Evolutionary conservation across 1,140 invertebrate species (phyloP).

Genomic region (Rhagoletis zephyria): DNA sequence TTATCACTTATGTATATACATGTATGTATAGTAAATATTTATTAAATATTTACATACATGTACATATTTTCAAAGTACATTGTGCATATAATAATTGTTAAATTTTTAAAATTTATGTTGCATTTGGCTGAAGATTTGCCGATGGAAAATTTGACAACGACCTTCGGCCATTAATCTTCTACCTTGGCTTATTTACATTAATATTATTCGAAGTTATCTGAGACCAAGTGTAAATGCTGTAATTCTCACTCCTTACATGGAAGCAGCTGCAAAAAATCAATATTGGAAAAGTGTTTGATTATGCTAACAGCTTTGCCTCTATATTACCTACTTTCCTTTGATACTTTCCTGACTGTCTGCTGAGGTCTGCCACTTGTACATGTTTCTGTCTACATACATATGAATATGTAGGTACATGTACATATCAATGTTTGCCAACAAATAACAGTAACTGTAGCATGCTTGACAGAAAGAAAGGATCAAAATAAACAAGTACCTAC

Average conservation of each 20-base stretch:
- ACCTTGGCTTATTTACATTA: neutral
- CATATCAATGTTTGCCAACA: neutral
- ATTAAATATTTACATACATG: no score
- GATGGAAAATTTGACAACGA: neutral
- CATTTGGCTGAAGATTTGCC: no score
- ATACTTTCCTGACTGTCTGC: neutral
- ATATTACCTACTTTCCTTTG: neutral
- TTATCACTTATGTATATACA: no score
- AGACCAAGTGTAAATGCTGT: neutral
- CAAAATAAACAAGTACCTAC: neutral
- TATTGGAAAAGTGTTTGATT: neutral
- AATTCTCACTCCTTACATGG: neutral
- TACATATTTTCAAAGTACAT: no score
- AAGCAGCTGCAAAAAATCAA: neutral
- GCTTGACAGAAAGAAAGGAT: slow-evolving; percentile 1
- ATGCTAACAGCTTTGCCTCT: neutral
- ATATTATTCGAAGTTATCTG: neutral
- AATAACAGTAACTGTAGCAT: neutral
- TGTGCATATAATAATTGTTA: no score
- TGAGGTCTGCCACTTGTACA: neutral
- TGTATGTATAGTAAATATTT: no score
- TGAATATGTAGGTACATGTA: no score
- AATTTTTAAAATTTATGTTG: no score
- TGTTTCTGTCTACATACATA: neutral
- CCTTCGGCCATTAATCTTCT: slow-evolving; percentile 28